Conservation (phyloP, 2,113 vertebrate genomes). For the Tachysurus vachellii region DNA sequence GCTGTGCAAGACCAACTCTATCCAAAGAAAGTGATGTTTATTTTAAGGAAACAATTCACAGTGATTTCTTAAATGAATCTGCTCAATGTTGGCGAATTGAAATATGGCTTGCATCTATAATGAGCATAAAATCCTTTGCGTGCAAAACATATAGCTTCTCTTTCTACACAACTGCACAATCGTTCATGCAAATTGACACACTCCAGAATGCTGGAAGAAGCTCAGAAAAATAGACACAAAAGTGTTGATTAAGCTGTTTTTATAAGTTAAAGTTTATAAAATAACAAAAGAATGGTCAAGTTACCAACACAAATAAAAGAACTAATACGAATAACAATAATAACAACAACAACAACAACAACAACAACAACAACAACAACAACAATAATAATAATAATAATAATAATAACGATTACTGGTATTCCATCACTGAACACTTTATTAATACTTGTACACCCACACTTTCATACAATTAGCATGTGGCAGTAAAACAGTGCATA, state of each 20-base stretch:
- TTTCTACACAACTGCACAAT: background rate
- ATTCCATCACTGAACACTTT: background rate
- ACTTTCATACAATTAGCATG: background rate
- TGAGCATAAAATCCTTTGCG: background rate
- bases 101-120: background rate
- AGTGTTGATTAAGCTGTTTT: background rate
- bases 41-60: conserved; percentile 3
- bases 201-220: background rate
- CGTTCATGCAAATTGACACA: background rate
- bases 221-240: background rate
- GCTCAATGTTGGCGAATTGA: background rate
- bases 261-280: background rate
- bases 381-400: background rate
- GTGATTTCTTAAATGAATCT: background rate
- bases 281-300: background rate
- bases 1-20: conserved; percentile 17
- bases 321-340: background rate
- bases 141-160: background rate
- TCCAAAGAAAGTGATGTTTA: background rate
- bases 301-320: background rate
- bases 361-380: no score
- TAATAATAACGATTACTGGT: background rate
- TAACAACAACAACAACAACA: background rate
- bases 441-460: background rate
- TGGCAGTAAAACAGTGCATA: background rate